These are phyloP conservation scores for Murina feae DNA, from an alignment of 2,113 vertebrate species.

Conservation along the genomic window DNA sequence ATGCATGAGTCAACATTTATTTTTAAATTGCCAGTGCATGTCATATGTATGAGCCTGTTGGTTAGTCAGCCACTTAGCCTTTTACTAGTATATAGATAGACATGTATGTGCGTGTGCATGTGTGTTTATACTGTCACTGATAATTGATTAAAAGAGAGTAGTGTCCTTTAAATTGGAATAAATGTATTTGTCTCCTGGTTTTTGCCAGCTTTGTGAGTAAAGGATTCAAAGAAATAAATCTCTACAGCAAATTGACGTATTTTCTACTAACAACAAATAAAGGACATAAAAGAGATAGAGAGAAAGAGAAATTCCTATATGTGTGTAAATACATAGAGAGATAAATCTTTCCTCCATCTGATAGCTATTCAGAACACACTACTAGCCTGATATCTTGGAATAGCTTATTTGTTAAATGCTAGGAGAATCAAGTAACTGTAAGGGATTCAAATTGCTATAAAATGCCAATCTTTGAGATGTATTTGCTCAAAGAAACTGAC, in stretches of 20 bases:
- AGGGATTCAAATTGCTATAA: background rate
- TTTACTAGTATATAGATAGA: no score
- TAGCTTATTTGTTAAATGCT: slow-evolving; percentile 30
- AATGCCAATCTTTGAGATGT: background rate
- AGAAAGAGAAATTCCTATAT: background rate
- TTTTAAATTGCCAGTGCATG: no score
- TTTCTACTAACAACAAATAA: background rate
- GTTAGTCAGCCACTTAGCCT: no score
- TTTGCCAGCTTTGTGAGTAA: background rate
- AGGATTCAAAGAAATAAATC: slow-evolving; percentile 49
- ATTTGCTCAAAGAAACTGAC: background rate
- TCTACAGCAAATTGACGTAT: background rate
- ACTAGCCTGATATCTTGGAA: background rate
- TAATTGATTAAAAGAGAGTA: slow-evolving; percentile 18
- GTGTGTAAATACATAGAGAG: background rate
- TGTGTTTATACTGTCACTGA: background rate
- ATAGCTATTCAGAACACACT: slow-evolving; percentile 6
- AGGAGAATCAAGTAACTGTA: slow-evolving; percentile 16
- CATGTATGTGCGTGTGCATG: no score
- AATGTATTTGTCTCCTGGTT: slow-evolving; percentile 3
- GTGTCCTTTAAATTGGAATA: background rate
- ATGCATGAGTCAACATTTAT: no score
- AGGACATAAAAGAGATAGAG: background rate
- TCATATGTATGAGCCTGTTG: no score
- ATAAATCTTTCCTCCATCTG: background rate